Evolutionary conservation across 2,888 invertebrate genomes (phyloP), one percentile per base, ranked within the genome.

Genomic region (Tiliacea aurago): DNA sequence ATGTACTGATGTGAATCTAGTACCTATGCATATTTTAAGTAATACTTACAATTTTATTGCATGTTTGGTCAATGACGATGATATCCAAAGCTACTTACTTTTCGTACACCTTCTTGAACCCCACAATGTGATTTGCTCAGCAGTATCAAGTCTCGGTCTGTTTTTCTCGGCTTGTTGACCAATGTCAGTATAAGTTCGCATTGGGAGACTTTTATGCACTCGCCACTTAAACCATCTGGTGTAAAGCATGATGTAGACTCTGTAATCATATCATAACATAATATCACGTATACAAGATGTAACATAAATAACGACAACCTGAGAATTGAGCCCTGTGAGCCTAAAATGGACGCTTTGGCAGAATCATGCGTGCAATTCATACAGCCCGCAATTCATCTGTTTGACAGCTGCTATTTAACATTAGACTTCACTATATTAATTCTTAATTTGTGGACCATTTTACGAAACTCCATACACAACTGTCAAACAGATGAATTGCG

Each of bases 181-280:
- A 63, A n/a, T 49, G 20, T 5, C 33, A 33, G 20, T 49, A 63
- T 10, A 51, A 15, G 5, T 33, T n/a, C 15, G 10, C 63, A 63
- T 33, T 63, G n/a, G 10, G 20, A 10, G 28, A 33, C 0, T 9
- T n/a, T 0, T n/a, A 51, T 51, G 15, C 63, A 63, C 49, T 49
- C 49, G 15, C 63, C 63, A n/a, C 15, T 49, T 33, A 5, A 3
- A n/a, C 49, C 63, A 15, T 51, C 63, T 63, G 49, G 63, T 33
- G 63, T 63, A 5, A 15, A 10, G 33, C 63, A 63, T 63, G 63
- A 10, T n/a, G 49, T 15, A 15, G 63, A n/a, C 63, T 63, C 63
- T 61, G 59, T 41, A 41, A 59, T 15, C 28, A 28, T 20, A 33
- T 9, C 28, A 62, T 45, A 23, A 62, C 15, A 28, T 33, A 20